Conservation (phyloP, 1,140 invertebrate species). For the Nymphalis io region DNA sequence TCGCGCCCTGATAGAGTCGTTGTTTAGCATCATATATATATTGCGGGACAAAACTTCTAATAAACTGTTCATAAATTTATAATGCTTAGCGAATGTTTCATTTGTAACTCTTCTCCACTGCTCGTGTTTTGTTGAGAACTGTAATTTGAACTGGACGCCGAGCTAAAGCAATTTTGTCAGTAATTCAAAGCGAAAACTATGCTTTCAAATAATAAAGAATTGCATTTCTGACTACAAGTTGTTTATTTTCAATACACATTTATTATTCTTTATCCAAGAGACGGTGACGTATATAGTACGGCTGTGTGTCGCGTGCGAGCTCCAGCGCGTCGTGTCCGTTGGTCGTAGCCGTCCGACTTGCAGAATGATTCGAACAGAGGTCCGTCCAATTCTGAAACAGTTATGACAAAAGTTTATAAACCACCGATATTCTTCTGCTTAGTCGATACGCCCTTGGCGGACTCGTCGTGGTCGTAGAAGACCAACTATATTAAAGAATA, state of each 20-base stretch:
- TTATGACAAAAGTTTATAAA: background rate
- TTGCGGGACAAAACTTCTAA: background rate
- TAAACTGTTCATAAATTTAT: background rate
- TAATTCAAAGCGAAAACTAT: constrained; percentile 63
- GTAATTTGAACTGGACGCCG: background rate
- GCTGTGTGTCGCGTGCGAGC: background rate
- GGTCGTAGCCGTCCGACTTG: background rate
- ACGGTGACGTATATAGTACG: too few species aligned
- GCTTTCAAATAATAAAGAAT: constrained; percentile 72
- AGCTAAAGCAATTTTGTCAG: constrained; percentile 45
- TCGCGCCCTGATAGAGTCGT: background rate
- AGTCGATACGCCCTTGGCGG: too few species aligned
- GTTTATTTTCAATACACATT: constrained; percentile 30
- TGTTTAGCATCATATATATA: too few species aligned
- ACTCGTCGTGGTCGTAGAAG: too few species aligned
- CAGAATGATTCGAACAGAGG: constrained; percentile 12
- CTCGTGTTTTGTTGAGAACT: background rate
- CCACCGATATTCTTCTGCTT: too few species aligned
- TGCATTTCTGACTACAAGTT: constrained; percentile 59
- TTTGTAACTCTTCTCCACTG: background rate
- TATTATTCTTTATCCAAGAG: constrained; percentile 17
- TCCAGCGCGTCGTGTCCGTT: background rate
- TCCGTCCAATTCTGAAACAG: background rate
- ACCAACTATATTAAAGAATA: too few species aligned
- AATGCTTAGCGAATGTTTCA: background rate